Evolutionary conservation across 2,113 vertebrate genomes (phyloP).

Genomic region (Periophthalmus modestus): DNA sequence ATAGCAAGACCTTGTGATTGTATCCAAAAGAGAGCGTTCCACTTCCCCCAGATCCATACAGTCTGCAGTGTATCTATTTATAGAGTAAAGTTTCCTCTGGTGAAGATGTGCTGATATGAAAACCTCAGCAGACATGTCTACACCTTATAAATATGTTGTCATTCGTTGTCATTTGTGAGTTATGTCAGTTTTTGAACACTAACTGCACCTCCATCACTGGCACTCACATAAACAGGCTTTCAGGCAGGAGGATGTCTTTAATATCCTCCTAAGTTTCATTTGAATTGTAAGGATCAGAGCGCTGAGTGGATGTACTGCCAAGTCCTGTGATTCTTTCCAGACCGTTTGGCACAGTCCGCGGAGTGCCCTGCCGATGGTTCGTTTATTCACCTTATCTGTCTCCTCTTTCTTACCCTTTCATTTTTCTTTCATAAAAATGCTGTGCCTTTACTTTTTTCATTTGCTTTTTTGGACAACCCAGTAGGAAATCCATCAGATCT

Average conservation of each 20-base stretch:
- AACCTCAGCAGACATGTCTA: constrained; percentile 6
- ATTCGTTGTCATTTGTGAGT: constrained; percentile 34
- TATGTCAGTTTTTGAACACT: constrained; percentile 60
- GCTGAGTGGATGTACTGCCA: constrained; percentile 77
- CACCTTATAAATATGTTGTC: constrained; percentile 34
- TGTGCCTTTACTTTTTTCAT: constrained; percentile 30
- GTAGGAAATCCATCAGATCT: constrained; percentile 82
- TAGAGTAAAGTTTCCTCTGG: background rate
- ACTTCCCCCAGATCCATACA: background rate
- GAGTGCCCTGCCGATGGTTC: constrained; percentile 80
- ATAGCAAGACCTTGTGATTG: background rate
- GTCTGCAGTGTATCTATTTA: background rate
- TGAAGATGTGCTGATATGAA: constrained; percentile 10
- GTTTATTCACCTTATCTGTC: constrained; percentile 74
- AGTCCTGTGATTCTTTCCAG: constrained; percentile 84
- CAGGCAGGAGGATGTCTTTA: constrained; percentile 71
- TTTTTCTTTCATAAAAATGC: constrained; percentile 70
- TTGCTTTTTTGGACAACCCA: constrained; percentile 69
- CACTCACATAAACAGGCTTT: constrained; percentile 56
- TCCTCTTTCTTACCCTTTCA: constrained; percentile 32
- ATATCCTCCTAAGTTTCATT: constrained; percentile 76
- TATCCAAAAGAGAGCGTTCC: background rate
- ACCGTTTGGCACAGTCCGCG: constrained; percentile 78
- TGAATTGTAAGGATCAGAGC: constrained; percentile 72
- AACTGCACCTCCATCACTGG: constrained; percentile 55